Evolutionary conservation across 1,140 invertebrate species (phyloP), one percentile per base, ranked within the genome.

Genomic region (Eurosta solidaginis): DNA sequence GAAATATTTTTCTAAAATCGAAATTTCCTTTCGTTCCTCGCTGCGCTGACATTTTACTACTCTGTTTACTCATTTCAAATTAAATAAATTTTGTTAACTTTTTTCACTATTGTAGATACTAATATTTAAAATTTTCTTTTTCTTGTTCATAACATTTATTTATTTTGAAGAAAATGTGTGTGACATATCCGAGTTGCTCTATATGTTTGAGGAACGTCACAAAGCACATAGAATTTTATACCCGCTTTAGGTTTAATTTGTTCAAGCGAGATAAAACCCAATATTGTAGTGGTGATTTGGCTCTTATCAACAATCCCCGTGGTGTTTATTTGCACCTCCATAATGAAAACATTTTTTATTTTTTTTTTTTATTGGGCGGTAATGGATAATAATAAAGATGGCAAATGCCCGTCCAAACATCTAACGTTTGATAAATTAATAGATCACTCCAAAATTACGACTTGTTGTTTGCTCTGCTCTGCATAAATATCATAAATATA

Each of bases 1-100:
- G 59, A 42, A 68, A 68, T 68, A 68, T 20, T 68, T 40, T 68
- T 40, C 59, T 29, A 68, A 68, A 68, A 68, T 68, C 59, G 59
- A 68, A 68, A 68, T 68, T 40, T 1, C 33, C 59, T 42, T n/a
- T 68, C 14, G 33, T 68, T 68, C n/a, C 17, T 12, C 33, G 33
- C 14, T n/a, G n/a, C 17, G 33, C 1, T 22, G 33, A 10, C 33
- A 20, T 68, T 17, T 9, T 68, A n/a, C 33, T 36, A 33, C n/a
- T n/a, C n/a, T 68, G 9, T 68, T 27, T 68, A 17, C 5, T 40
- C 59, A 68, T 68, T 36, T 40, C 40, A n/a, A 20, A 33, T 6
- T 6, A 20, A 22, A 68, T 33, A 68, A 40, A 68, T n/a, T 68
- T 68, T 27, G 20, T n/a, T 68, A 36, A 12, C n/a, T 22, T n/a